These are phyloP conservation scores for Chrysemys picta DNA, from an alignment of 2,113 vertebrate species.

Conservation along the genomic window DNA sequence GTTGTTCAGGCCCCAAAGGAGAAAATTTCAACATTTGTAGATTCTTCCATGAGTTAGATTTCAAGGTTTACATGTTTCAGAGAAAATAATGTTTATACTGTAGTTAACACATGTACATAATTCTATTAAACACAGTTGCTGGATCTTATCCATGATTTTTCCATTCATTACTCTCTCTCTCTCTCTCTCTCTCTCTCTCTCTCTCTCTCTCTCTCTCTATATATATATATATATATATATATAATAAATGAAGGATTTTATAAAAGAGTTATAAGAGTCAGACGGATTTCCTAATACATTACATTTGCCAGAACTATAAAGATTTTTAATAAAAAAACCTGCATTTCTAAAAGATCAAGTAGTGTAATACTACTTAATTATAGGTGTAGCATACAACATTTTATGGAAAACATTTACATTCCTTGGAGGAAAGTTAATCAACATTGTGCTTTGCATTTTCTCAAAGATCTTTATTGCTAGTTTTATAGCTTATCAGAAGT, in stretches of 20 bases:
- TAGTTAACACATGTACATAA: background rate
- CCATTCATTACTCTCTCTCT: background rate
- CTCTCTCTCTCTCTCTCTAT: too few relatives aligned
- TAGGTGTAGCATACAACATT: background rate
- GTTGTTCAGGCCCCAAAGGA: background rate
- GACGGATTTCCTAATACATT: background rate
- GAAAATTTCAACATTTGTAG: background rate
- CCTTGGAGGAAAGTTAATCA: background rate
- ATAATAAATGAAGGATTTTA: background rate
- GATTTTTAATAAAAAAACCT: background rate
- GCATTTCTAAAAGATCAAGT: background rate
- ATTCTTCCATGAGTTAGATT: background rate
- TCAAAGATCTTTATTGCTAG: constrained; percentile 40
- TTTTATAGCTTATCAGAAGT: background rate
- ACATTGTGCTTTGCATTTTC: background rate
- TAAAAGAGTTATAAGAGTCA: background rate
- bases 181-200: too few relatives aligned
- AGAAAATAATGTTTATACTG: background rate
- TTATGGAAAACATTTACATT: background rate
- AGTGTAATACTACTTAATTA: background rate
- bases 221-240: too few relatives aligned
- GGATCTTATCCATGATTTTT: background rate
- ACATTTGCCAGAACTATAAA: background rate
- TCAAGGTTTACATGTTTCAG: background rate
- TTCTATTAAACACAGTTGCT: background rate